Conservation (phyloP, 2,797 vertebrate species). For the Fringilla coelebs region DNA sequence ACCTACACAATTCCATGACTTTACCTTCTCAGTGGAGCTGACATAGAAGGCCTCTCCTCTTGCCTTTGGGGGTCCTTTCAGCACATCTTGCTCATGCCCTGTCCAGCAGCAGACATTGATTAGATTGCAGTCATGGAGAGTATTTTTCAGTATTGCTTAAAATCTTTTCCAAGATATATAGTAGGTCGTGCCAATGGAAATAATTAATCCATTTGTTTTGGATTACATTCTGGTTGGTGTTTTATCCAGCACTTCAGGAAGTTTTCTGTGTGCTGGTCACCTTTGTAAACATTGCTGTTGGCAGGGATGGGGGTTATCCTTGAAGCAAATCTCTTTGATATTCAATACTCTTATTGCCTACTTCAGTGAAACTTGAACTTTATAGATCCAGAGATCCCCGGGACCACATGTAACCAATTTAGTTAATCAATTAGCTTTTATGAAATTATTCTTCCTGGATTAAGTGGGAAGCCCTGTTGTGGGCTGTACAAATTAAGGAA, state of each 20-base stretch:
- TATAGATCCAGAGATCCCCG: neutral
- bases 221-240: neutral
- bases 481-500: neutral
- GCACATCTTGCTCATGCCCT: neutral
- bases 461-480: neutral
- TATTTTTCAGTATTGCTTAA: neutral
- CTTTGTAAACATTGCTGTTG: neutral
- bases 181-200: neutral
- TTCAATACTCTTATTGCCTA: neutral
- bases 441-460: neutral
- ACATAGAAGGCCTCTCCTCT: neutral
- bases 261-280: neutral
- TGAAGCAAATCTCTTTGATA: neutral
- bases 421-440: neutral
- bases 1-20: neutral
- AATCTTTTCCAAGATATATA: neutral
- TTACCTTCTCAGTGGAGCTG: neutral
- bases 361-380: neutral
- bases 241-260: neutral
- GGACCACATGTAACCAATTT: neutral
- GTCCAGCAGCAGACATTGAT: neutral
- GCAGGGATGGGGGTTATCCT: rapidly evolving
- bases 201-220: neutral
- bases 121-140: rapidly evolving
- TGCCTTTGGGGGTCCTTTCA: neutral